phyloP scores from a whole-genome alignment of 2,797 vertebrate species.

The Tangara arthus region DNA sequence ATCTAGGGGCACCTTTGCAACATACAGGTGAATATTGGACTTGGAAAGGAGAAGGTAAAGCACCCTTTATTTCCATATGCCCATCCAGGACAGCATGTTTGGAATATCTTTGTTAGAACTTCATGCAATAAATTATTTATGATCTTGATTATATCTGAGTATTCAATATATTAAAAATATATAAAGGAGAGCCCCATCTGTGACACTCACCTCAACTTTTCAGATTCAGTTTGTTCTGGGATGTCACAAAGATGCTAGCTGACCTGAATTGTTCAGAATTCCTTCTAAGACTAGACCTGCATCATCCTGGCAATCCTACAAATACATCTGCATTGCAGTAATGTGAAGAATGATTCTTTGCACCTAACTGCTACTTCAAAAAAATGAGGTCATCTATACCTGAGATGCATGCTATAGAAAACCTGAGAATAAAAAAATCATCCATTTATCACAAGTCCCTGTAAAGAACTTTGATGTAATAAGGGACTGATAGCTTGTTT shows the following conservation, averaged over 20 bases:
- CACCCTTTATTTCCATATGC: not conserved
- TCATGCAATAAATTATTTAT: not conserved
- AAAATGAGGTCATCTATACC: not conserved
- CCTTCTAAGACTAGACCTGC: not conserved
- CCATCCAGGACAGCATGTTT: not conserved
- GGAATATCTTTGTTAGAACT: not conserved
- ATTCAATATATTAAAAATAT: not conserved
- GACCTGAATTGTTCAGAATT: not conserved
- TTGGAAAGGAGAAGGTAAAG: not conserved
- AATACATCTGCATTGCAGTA: not conserved
- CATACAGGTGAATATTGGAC: not conserved
- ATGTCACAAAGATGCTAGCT: not conserved
- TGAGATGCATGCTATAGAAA: not conserved
- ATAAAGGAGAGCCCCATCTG: not conserved
- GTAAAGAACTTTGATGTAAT: not conserved
- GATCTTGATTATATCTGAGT: not conserved
- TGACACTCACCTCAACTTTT: not conserved
- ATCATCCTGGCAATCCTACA: not conserved
- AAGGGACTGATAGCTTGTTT: not conserved
- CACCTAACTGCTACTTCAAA: not conserved
- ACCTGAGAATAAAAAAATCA: not conserved
- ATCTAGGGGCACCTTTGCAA: not conserved
- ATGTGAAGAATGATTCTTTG: not conserved
- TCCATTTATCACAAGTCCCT: not conserved
- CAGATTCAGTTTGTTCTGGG: not conserved